Percentiles rank a stretch among this genome's conserved stretches.
These are phyloP conservation scores for Apodemus agrarius DNA, from an alignment of 2,797 vertebrate species.

Conservation along the genomic window DNA sequence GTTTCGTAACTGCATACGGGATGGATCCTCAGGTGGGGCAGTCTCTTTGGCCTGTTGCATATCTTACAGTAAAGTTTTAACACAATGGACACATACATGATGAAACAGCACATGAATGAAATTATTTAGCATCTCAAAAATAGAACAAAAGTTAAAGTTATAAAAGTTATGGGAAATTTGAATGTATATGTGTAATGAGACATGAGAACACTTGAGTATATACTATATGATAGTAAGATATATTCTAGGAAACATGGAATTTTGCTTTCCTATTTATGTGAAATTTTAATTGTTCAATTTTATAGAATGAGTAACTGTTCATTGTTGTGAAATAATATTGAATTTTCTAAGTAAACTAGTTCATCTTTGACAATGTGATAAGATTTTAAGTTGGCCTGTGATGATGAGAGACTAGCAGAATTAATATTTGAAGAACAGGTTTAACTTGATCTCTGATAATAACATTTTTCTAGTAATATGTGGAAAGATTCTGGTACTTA, in stretches of 20 bases:
- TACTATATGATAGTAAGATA: background rate
- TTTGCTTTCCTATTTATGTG: conserved; percentile 7
- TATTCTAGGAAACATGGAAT: background rate
- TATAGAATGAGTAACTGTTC: background rate
- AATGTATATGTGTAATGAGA: background rate
- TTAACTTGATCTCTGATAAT: background rate
- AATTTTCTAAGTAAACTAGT: background rate
- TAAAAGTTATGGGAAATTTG: conserved; percentile 30
- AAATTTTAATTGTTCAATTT: conserved; percentile 41
- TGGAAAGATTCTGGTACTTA: background rate
- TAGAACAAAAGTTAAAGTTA: background rate
- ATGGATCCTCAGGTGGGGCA: no score
- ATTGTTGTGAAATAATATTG: background rate
- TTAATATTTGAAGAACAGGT: background rate
- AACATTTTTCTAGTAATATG: background rate
- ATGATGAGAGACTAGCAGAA: background rate
- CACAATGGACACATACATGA: background rate
- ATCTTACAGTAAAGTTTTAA: conserved; percentile 19
- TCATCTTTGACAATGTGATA: conserved; percentile 11
- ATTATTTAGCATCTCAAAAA: conserved; percentile 30
- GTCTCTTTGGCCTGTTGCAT: background rate
- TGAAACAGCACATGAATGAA: conserved; percentile 12
- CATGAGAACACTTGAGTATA: background rate
- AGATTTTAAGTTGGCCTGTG: background rate
- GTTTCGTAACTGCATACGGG: no score